Evolutionary conservation across 2,113 vertebrate species (phyloP).

Genomic region (Oreochromis aureus): DNA sequence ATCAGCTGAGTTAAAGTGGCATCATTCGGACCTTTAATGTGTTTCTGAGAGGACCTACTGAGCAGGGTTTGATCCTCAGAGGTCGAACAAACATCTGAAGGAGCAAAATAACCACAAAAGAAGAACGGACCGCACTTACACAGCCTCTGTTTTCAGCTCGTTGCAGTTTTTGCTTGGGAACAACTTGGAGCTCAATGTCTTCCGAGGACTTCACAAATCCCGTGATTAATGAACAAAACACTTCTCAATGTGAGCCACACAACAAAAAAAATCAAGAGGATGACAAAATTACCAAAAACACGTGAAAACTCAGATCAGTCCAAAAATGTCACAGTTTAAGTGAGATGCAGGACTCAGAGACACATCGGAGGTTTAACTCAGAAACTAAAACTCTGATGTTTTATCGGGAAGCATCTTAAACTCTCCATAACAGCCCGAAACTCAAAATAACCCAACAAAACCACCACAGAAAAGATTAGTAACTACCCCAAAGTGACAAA

Average conservation of each 20-base stretch:
- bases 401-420: fast-evolving
- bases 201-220: background rate
- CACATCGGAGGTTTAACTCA: background rate
- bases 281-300: background rate
- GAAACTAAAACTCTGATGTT: fast-evolving
- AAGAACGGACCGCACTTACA: fast-evolving
- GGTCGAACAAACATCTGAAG: background rate
- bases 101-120: background rate
- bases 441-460: background rate
- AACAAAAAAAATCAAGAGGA: background rate
- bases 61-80: no score
- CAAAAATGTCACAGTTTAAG: background rate
- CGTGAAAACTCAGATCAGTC: background rate
- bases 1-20: no score
- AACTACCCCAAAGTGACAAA: background rate
- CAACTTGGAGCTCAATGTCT: background rate
- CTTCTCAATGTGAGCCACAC: background rate
- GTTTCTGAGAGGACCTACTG: no score
- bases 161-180: background rate
- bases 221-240: background rate
- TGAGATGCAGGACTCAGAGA: background rate
- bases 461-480: background rate
- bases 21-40: no score
- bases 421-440: background rate
- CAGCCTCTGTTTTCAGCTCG: background rate